Evolutionary conservation across 2,113 vertebrate species (phyloP), one percentile per base, ranked within the genome.

Genomic region (Microcebus tavaratra): DNA sequence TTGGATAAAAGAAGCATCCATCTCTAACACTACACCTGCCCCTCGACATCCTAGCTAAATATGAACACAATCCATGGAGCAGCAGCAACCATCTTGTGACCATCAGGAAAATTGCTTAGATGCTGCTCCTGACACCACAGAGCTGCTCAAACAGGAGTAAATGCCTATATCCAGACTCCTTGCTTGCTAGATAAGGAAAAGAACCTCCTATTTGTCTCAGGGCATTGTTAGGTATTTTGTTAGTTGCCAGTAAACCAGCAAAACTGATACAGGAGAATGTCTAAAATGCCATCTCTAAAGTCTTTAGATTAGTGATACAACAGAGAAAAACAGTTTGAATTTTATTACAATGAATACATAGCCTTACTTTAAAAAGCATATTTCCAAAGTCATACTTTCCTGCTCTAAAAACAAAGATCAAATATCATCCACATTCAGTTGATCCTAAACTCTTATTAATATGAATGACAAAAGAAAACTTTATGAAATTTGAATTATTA

Each of bases 331-430:
- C 3, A 84, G 45, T 55, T 81, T 50, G 61, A 57, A 45, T 83
- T 95, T 63, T 88, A 88, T 89, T 70, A 50, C 63, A 96, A 91
- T 57, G 91, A 85, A 75, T 82, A 83, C 31, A 61, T 61, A 85
- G 17, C 23, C 31, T 68, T 68, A 88, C 13, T 59, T 85, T 55
- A 79, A 80, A 45, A 96, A 17, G 57, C 10, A 53, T 39, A 86
- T 13, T 95, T 98, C 83, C 75, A 78, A 98, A 95, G 91, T 78
- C 1, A 65, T 94, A 84, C 57, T 50, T 90, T 94, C 8, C 0
- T 78, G 57, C 91, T 92, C 80, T 89, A 70, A 88, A 95, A 96
- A 86, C 1, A 86, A 73, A 45, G 13, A 81, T 27, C 36, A 80
- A 87, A 92, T 63, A 76, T 59, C 14, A 81, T 39, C 15, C 53